Base-by-base conservation (phyloP, 1,140 invertebrate genomes). In the Ceratoteleas bidentatus region DNA sequence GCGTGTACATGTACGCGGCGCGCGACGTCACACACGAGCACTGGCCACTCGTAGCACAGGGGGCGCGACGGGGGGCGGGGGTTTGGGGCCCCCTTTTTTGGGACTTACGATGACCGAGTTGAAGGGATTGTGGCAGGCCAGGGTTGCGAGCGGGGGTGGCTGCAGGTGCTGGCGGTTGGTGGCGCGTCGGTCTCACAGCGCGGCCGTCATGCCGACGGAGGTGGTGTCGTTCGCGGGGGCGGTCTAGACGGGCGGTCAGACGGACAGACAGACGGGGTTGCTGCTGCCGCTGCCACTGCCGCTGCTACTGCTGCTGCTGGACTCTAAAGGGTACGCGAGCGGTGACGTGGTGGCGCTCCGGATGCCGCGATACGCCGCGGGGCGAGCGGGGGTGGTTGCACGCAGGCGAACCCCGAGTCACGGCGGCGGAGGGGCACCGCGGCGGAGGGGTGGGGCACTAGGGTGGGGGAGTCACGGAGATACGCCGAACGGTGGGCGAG, bases 71-170 rank as follows among this genome's bases (percentile, higher is more conserved):
- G 45, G 11, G 45, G 3, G 8, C 7, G 8, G 10, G 8, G 10
- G 43, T 4, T n/a, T n/a, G n/a, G n/a, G n/a, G 40, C 40, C 40
- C 40, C 40, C 24, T 24, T 1, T 24, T 24, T 24, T 24, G 24
- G 49, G 49, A 91, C 90, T 91, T 90, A 91, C 90, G 90, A 91
- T 91, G 87, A 91, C 90, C 85, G 90, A 90, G 84, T 91, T 88
- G 87, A 91, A 91, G 86, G 88, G 90, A 90, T 91, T 89, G 87
- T 90, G 89, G 87, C 88, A 91, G 90, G 90, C 90, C 90, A 91
- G 90, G 89, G 84, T 88, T 89, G 90, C 88, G 68, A 36, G 70
- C 66, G 36, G 7, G 36, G 7, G 36, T 40, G 36, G 7, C 7
- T 40, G 36, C 10, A 61, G 10, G 58, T 53, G 60, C 56, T 16